Base-by-base conservation (phyloP, 2,797 vertebrate species). In the Micrastur ruficollis region DNA sequence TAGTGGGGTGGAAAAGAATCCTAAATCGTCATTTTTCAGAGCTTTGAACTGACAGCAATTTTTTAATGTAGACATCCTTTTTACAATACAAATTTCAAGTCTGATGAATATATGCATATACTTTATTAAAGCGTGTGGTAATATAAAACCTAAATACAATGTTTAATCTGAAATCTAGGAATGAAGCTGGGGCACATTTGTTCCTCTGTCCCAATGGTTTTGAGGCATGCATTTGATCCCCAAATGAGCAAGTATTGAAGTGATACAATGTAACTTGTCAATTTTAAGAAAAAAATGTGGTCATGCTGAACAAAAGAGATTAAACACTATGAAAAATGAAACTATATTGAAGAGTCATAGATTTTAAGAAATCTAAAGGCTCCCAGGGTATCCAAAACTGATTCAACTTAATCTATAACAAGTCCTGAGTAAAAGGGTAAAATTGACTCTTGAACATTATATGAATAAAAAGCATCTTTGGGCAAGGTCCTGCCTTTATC, bases 261-360 rank as follows among this genome's bases (percentile, higher is more conserved):
- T 84, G 70, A 74, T 83, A 32, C 14, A 81, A 86, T 52, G 49
- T 40, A 75, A 73, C 76, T 67, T 93, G 70, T 80, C 80, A 44
- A 79, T 72, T 68, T 86, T 74, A 90, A 91, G 58, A 80, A 86
- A 81, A 79, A 93, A 78, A 68, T 36, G 38, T 17, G 11, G 31
- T 63, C 52, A 38, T 75, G 34, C 52, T 89, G 83, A 91, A 68
- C 17, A 78, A 74, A 93, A 84, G 80, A 89, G 58, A 95, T 91
- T 89, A 90, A 95, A 76, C 25, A 34, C 29, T n/a, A 14, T 79
- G 82, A 91, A 86, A 93, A 94, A 91, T 86, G 50, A 67, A 86
- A 65, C 59, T 38, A 11, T 87, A 49, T 81, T 81, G 70, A 89
- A 86, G 25, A 94, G 14, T 27, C 16, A 59, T 84, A 73, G n/a